Evolutionary conservation across 2,888 invertebrate genomes (phyloP).

Genomic region (Apamea sordens): DNA sequence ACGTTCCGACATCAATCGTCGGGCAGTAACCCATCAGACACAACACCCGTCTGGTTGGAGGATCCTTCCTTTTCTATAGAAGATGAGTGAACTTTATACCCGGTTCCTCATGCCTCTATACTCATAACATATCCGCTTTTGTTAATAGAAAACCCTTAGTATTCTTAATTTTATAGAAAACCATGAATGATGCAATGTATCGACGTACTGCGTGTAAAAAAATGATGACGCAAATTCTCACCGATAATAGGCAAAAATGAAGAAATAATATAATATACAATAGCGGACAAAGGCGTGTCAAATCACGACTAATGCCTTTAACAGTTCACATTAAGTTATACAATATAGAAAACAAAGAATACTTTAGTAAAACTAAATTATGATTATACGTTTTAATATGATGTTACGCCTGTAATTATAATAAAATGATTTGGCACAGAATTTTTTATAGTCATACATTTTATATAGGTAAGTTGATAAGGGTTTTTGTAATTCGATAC

Average conservation of each 20-base stretch:
- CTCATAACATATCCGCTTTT: too few species aligned
- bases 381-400: conserved; percentile 23
- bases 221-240: conserved; percentile 60
- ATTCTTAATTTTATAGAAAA: conserved; percentile 15
- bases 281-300: conserved; percentile 64
- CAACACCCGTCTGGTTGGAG: too few species aligned
- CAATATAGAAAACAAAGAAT: conserved; percentile 47
- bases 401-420: conserved; percentile 21
- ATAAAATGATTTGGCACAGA: conserved; percentile 30
- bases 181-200: conserved; percentile 52
- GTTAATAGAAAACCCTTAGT: background rate
- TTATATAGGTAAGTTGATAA: background rate
- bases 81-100: too few species aligned
- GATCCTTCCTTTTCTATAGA: too few species aligned
- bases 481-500: conserved; percentile 6
- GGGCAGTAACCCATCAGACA: too few species aligned
- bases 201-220: conserved; percentile 36
- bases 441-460: background rate
- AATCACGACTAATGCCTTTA: conserved; percentile 59
- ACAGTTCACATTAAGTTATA: conserved; percentile 42
- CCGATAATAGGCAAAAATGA: conserved; percentile 45
- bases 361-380: conserved; percentile 32
- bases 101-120: too few species aligned
- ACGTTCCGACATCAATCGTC: too few species aligned
- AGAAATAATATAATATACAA: conserved; percentile 62